Evolutionary conservation across 1,140 invertebrate species (phyloP).

Genomic region (Meloidogyne hapla): DNA sequence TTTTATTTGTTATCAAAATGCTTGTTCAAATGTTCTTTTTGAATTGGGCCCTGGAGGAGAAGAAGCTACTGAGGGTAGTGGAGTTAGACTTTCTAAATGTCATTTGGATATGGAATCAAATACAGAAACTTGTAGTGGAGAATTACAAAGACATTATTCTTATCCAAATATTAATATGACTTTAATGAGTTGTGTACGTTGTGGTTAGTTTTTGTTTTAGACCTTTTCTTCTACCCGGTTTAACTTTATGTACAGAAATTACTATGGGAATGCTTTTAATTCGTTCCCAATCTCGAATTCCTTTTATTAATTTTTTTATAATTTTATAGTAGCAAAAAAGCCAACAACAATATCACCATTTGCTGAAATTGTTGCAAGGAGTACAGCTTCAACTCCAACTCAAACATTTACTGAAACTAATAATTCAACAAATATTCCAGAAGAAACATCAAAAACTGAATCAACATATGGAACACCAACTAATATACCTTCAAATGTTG

Average conservation of each 20-base stretch:
- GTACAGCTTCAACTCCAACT: background rate
- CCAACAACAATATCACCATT: constrained; percentile 19
- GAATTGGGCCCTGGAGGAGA: constrained; percentile 26
- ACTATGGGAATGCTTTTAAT: too few relatives aligned
- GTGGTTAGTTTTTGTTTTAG: constrained; percentile 28
- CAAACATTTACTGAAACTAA: background rate
- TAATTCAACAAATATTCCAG: background rate
- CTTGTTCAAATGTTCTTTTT: constrained; percentile 43
- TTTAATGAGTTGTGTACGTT: constrained; percentile 43
- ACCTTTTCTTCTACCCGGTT: background rate
- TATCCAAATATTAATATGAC: constrained; percentile 34
- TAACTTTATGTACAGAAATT: background rate
- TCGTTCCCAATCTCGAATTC: too few relatives aligned
- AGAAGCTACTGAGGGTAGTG: background rate
- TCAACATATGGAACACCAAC: too few relatives aligned
- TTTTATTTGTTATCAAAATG: constrained; percentile 51
- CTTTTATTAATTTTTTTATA: background rate
- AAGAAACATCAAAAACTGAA: too few relatives aligned
- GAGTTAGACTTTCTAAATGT: constrained; percentile 26
- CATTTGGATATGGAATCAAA: constrained; percentile 35
- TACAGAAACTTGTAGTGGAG: constrained; percentile 38
- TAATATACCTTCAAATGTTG: too few relatives aligned
- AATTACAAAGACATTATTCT: constrained; percentile 46
- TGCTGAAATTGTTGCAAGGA: background rate
- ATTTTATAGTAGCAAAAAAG: constrained; percentile 11